Percentiles rank a stretch among this genome's conserved stretches.
These are phyloP conservation scores for Cheirogaleus medius DNA, from an alignment of 2,113 vertebrate genomes.

Conservation along the genomic window DNA sequence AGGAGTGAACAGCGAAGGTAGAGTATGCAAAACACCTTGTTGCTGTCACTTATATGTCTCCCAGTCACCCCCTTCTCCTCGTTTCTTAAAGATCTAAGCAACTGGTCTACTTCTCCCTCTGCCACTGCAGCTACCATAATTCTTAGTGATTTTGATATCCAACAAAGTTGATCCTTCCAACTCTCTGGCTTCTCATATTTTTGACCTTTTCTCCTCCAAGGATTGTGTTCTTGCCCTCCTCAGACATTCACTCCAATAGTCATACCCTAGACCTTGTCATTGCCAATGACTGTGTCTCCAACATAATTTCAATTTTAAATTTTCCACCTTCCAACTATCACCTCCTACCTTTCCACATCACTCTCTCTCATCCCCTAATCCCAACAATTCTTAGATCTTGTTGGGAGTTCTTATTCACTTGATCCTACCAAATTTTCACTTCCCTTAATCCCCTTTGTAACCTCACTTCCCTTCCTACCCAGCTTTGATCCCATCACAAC, in stretches of 20 bases:
- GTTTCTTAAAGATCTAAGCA: slow-evolving; percentile 22
- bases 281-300: neutral
- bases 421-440: neutral
- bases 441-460: neutral
- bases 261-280: neutral
- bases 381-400: neutral
- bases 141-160: neutral
- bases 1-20: neutral
- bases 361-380: neutral
- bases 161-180: neutral
- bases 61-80: neutral
- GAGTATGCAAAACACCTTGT: neutral
- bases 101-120: neutral
- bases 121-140: neutral
- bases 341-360: neutral
- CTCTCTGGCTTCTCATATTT: neutral
- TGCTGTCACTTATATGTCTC: neutral
- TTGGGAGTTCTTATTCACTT: neutral
- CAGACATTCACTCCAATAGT: neutral
- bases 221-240: neutral
- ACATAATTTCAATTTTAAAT: neutral
- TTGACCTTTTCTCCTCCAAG: neutral
- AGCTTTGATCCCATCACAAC: neutral
- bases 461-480: neutral
- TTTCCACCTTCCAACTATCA: neutral